Conservation (phyloP, 2,113 vertebrate genomes). For the Atrichornis clamosus region DNA sequence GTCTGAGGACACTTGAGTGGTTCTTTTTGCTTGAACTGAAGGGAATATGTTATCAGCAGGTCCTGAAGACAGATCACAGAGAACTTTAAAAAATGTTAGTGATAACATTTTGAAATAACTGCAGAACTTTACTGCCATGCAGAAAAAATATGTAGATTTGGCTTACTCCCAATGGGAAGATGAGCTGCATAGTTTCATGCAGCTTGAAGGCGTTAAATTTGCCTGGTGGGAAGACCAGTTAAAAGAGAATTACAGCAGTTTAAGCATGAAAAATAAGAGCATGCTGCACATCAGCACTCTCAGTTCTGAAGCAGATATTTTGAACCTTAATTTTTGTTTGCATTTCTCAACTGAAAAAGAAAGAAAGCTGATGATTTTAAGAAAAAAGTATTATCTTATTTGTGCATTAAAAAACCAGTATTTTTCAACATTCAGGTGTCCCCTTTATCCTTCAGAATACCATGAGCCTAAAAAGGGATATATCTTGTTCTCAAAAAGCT, state of each 20-base stretch:
- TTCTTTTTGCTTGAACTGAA: background rate
- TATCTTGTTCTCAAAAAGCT: background rate
- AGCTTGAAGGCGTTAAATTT: constrained; percentile 70
- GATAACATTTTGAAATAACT: constrained; percentile 69
- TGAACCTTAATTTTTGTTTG: constrained; percentile 33
- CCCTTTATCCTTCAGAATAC: background rate
- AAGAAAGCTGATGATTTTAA: background rate
- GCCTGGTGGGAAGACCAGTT: constrained; percentile 72
- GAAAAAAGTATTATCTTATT: background rate
- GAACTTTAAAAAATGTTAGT: constrained; percentile 47
- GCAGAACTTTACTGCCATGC: constrained; percentile 49
- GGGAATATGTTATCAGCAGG: background rate
- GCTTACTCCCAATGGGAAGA: constrained; percentile 64
- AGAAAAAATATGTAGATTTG: constrained; percentile 73
- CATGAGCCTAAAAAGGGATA: background rate
- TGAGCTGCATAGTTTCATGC: constrained; percentile 60
- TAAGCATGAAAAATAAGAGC: constrained; percentile 54
- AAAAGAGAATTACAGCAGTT: constrained; percentile 74
- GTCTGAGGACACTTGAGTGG: constrained; percentile 9
- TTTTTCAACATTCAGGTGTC: background rate
- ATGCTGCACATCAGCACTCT: constrained; percentile 37
- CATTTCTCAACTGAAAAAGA: constrained; percentile 1
- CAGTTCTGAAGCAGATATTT: constrained; percentile 28
- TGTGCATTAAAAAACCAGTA: background rate
- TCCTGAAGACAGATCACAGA: constrained; percentile 32